Evolutionary conservation across 2,888 invertebrate genomes (phyloP), one percentile per base, ranked within the genome.

Genomic region (Drosophila nr. perissopoda): DNA sequence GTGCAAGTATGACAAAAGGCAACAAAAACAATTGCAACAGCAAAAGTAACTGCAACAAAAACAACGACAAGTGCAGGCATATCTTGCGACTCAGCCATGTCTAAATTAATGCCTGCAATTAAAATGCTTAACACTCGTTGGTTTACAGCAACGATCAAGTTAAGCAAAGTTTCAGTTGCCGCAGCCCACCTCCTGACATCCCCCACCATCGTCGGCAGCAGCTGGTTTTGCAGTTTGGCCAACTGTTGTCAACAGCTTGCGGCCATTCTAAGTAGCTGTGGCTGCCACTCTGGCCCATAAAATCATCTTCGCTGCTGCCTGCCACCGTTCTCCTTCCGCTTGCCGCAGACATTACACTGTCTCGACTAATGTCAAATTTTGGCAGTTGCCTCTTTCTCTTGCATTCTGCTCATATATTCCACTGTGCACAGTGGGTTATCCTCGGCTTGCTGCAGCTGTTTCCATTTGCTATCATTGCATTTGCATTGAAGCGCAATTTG

Each of bases 101-200:
- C 76, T 60, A 72, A 85, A 83, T 85, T 81, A 88, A 85, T 85
- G 88, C 86, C 88, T 49, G 81, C 88, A 79, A 85, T 85, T 84
- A 84, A 84, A 84, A 83, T 83, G 88, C 79, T 85, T 81, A 85
- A 82, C 88, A 84, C 88, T 81, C 74, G 75, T 72, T 73, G 79
- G 58, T 63, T 61, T 59, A 38, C 76, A 62, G 54, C 48, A 42
- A 70, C 71, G 74, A 83, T 78, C 74, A 60, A 76, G 56, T 78
- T 68, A 48, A 59, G 42, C 46, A 25, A 46, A 65, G 65, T 65
- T 62, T 61, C 65, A 51, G 25, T 31, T 38, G 13, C 18, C 16
- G 25, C 42, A 25, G 46, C 60, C 29, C 21, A 2, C 11, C 31
- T 29, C 52, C n/a, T 29, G 11, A 31, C 51, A 29, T 6, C 29